Evolutionary conservation across 2,113 vertebrate genomes (phyloP), one percentile per base, ranked within the genome.

Genomic region (Cathartes aura): DNA sequence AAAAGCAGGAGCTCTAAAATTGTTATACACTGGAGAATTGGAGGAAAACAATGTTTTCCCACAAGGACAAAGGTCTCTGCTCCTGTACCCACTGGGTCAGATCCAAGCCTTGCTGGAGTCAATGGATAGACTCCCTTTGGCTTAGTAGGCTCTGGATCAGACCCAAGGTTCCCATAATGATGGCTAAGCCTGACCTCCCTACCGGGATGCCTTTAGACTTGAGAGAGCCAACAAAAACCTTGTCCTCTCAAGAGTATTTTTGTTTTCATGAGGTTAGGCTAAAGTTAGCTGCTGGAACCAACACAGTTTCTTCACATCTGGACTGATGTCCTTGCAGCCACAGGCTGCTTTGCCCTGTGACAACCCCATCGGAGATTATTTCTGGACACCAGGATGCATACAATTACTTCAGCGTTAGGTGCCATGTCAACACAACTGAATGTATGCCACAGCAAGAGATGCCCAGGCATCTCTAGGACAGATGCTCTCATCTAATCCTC

Each of bases 171-270:
- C 74, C 42, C 59, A 64, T 52, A 68, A 76, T 15, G 15, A 81
- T 53, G 84, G 90, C 76, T 80, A 47, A 38, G 56, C 50, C 68
- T 82, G 76, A 63, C 59, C 48, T 81, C 43, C 58, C 48, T 73
- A 13, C 73, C 55, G 47, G 56, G 67, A 95, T 83, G 83, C 13
- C 53, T 91, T 63, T 18, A 72, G 24, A 36, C 8, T 82, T 80
- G 32, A 27, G 18, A 53, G 58, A 85, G 90, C 92, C 95, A 95
- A 95, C 45, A 80, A 91, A 95, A 95, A 90, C 81, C 75, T 72
- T 53, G 73, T 74, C 59, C 12, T 87, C 76, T 89, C 59, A 70
- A 93, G 59, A 89, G n/a, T 23, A 34, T 29, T 94, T 81, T 79
- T 90, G 83, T 79, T 93, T 91, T 82, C 48, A 6, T 50, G 47